Percentiles rank a stretch among this genome's conserved stretches.
phyloP scores from a whole-genome alignment of 2,113 vertebrate species.

The Coreoperca whiteheadi region DNA sequence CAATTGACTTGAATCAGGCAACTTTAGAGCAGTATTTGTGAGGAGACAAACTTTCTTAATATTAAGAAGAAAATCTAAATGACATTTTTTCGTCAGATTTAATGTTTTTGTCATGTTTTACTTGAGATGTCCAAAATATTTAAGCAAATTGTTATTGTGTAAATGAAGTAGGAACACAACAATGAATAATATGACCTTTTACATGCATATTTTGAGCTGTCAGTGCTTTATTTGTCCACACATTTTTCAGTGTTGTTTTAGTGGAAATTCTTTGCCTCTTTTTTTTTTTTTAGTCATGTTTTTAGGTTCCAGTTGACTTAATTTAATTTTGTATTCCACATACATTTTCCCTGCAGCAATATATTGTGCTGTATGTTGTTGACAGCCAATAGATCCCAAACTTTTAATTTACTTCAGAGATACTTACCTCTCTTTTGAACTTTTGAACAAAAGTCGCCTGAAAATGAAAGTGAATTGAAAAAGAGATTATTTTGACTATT shows the following conservation, averaged over 20 bases:
- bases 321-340: background rate
- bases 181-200: background rate
- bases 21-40: background rate
- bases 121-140: constrained; percentile 4
- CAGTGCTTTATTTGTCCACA: background rate
- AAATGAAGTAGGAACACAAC: background rate
- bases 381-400: background rate
- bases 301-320: background rate
- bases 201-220: background rate
- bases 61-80: background rate
- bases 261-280: background rate
- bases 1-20: background rate
- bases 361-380: background rate
- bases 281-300: background rate
- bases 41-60: background rate
- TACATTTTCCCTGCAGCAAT: background rate
- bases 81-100: background rate
- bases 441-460: background rate
- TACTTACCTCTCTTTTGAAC: background rate
- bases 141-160: constrained; percentile 15
- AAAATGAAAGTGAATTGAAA: background rate
- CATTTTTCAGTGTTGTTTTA: background rate
- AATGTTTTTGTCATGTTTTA: background rate
- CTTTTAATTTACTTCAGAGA: background rate
- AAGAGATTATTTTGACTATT: constrained; percentile 3